These are phyloP conservation scores for Macrosiphum euphorbiae DNA, from an alignment of 2,888 invertebrate species.

Conservation along the genomic window DNA sequence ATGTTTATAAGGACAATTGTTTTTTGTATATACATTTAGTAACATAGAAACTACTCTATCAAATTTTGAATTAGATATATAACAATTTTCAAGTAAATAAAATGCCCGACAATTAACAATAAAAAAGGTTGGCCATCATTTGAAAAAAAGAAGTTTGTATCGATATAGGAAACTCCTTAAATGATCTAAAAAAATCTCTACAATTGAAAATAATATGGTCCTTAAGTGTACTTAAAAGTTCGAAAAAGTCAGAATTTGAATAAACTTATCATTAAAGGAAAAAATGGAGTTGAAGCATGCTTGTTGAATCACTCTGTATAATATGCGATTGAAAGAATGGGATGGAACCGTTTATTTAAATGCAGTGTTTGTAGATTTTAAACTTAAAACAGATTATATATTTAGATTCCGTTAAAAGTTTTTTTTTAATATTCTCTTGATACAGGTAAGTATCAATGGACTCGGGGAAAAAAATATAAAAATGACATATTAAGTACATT, in stretches of 20 bases:
- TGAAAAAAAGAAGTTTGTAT: neutral
- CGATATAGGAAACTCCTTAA: neutral
- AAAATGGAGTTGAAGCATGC: neutral
- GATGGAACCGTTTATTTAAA: neutral
- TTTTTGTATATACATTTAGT: too few species aligned
- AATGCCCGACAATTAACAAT: neutral
- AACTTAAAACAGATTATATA: neutral
- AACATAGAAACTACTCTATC: too few species aligned
- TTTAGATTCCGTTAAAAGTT: neutral
- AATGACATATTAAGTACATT: neutral
- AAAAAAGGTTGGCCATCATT: neutral
- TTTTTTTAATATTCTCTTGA: neutral
- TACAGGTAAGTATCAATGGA: neutral
- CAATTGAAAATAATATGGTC: neutral
- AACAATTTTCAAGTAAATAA: too few species aligned
- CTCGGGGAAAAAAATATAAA: neutral
- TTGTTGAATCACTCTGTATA: neutral
- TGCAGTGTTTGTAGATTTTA: neutral
- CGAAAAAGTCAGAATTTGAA: neutral
- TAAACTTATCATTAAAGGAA: neutral
- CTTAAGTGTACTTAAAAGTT: neutral
- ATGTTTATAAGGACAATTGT: too few species aligned
- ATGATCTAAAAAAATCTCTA: neutral
- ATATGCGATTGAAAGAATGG: neutral
- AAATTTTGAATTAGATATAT: too few species aligned